Evolutionary conservation across 1,140 invertebrate genomes (phyloP), one percentile per base, ranked within the genome.

Genomic region (Drosophila subpulchrella): DNA sequence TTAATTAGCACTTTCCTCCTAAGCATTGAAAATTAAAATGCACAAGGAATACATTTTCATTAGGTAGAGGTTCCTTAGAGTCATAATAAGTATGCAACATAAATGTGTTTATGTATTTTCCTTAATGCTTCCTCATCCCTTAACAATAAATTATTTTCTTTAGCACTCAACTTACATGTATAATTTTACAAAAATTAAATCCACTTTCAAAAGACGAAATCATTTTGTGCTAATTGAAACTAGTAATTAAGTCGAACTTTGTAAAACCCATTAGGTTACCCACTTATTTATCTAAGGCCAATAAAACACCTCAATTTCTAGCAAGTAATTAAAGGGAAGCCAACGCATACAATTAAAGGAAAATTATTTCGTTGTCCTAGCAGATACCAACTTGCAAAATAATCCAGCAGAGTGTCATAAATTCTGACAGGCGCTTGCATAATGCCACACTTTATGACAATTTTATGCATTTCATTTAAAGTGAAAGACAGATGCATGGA

Each of bases 391-490:
- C 44, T 44, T n/a, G 13, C 38, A 20, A 51, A 48, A 17, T 44
- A 58, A 50, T 59, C 56, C 4, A 46, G 32, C 41, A 42, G 48
- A 54, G 61, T 75, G 72, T 51, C 61, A 54, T 58, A 75, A 38
- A 53, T 75, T 75, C 39, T 30, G 47, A 66, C 60, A 75, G 67
- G 39, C 48, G 30, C 27, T 60, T 34, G 48, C 50, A 73, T 53
- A 73, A 47, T 48, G 48, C 41, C 41, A 15, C 32, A 61, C 39
- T 65, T 75, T 66, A 57, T 58, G 73, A 30, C 41, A 58, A 75
- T 59, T 67, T 75, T 76, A 76, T 76, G 61, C 73, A 75, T 67
- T 76, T 46, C 27, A 76, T 59, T 75, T 67, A 75, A 75, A 75
- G 38, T 27, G 30, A 44, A 58, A 15, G 39, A 15, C 41, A 62